Evolutionary conservation across 2,113 vertebrate species (phyloP).

Genomic region (Pterophyllum scalare): DNA sequence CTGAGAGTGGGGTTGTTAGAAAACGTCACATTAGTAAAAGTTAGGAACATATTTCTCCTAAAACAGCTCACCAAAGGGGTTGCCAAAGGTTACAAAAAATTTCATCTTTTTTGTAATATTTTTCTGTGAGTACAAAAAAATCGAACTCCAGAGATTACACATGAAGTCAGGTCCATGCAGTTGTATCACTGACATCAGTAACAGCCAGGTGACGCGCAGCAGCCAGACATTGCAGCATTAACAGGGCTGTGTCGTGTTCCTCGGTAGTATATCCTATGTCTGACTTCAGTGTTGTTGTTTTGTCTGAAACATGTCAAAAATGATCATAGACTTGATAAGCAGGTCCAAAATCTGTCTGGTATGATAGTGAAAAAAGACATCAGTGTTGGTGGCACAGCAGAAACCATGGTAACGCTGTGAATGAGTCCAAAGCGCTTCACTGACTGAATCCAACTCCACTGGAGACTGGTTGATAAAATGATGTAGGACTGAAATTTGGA

Average conservation of each 20-base stretch:
- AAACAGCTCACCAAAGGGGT: background rate
- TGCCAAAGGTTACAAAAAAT: background rate
- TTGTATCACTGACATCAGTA: slow-evolving; percentile 34
- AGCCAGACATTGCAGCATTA: slow-evolving; percentile 10
- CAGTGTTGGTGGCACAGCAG: background rate
- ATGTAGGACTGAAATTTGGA: background rate
- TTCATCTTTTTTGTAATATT: background rate
- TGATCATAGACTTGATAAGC: background rate
- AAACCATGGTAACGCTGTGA: slow-evolving; percentile 9
- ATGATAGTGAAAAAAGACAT: background rate
- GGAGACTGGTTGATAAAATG: background rate
- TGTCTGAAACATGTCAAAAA: slow-evolving; percentile 25
- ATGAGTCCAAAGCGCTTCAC: background rate
- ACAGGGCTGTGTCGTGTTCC: slow-evolving; percentile 13
- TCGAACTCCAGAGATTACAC: background rate
- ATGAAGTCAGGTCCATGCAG: slow-evolving; percentile 10
- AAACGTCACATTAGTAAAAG: background rate
- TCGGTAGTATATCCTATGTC: background rate
- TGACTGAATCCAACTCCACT: background rate
- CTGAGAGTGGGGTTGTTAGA: background rate
- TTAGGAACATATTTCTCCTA: background rate
- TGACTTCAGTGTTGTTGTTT: slow-evolving; percentile 3
- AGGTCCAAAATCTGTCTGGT: background rate
- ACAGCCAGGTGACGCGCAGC: background rate
- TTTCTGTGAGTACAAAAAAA: background rate